phyloP scores from a whole-genome alignment of 2,113 vertebrate species.

The Coptodon rendalli region DNA sequence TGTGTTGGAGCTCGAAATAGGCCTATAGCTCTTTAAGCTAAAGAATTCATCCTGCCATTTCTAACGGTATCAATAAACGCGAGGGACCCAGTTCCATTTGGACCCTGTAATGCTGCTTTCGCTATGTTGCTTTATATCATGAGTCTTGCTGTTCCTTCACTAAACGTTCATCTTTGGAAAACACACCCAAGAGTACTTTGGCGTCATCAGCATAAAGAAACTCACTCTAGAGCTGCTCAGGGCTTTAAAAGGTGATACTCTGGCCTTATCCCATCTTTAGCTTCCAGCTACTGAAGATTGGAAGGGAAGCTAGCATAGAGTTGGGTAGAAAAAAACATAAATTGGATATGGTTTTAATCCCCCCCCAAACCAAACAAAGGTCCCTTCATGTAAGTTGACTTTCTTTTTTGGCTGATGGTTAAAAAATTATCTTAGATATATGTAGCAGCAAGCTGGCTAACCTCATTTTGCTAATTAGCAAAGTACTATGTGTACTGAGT shows the following conservation, averaged over 20 bases:
- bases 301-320: neutral
- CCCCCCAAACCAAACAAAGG: neutral
- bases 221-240: rapidly evolving
- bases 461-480: neutral
- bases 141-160: neutral
- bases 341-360: neutral
- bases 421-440: rapidly evolving
- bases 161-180: neutral
- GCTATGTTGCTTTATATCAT: neutral
- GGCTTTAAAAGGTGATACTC: neutral
- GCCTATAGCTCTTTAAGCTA: neutral
- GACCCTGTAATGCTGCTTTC: rapidly evolving
- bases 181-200: neutral
- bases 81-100: neutral
- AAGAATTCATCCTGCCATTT: neutral
- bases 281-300: neutral
- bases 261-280: neutral
- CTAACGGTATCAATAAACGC: rapidly evolving
- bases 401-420: neutral
- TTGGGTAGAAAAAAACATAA: neutral
- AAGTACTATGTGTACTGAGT: neutral
- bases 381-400: neutral
- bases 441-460: neutral
- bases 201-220: neutral
- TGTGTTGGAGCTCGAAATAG: neutral